Conservation (phyloP, 1,140 invertebrate species). For the Gerris buenoi region DNA sequence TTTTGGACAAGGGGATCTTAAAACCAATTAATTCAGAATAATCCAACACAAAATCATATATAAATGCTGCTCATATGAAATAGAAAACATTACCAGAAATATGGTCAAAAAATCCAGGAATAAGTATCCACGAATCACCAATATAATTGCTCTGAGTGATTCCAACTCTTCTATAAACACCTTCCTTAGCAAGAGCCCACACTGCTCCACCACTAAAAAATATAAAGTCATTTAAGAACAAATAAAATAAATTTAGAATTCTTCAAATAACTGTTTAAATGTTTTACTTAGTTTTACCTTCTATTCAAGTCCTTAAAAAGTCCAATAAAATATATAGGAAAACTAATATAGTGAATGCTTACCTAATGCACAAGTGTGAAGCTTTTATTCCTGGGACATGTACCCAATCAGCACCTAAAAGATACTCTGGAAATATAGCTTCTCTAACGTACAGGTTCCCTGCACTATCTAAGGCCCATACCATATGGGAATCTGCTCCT, state of each 20-base stretch:
- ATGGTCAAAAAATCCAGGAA: conserved; percentile 32
- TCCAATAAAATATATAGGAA: neutral
- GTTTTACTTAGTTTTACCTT: neutral
- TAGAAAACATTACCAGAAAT: conserved; percentile 39
- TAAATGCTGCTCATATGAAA: too few species aligned
- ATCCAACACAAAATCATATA: too few species aligned
- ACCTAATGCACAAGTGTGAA: conserved; percentile 34
- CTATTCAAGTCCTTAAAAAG: neutral
- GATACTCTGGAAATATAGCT: conserved; percentile 36
- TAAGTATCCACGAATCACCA: conserved; percentile 40
- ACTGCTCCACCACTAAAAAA: conserved; percentile 31
- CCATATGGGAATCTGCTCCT: conserved; percentile 34
- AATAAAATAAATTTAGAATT: neutral
- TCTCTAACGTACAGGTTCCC: conserved; percentile 36
- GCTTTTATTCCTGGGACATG: conserved; percentile 36
- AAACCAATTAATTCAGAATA: too few species aligned
- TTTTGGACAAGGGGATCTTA: too few species aligned
- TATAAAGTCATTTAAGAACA: too few species aligned
- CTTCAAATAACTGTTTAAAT: neutral
- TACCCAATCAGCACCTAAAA: conserved; percentile 37
- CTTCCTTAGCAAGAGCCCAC: conserved; percentile 34
- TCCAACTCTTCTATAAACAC: conserved; percentile 35
- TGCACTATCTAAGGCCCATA: conserved; percentile 40
- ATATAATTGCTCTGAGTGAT: conserved; percentile 34
- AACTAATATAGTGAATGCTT: neutral